Conservation (phyloP, 2,113 vertebrate genomes). For the Hylia prasina region DNA sequence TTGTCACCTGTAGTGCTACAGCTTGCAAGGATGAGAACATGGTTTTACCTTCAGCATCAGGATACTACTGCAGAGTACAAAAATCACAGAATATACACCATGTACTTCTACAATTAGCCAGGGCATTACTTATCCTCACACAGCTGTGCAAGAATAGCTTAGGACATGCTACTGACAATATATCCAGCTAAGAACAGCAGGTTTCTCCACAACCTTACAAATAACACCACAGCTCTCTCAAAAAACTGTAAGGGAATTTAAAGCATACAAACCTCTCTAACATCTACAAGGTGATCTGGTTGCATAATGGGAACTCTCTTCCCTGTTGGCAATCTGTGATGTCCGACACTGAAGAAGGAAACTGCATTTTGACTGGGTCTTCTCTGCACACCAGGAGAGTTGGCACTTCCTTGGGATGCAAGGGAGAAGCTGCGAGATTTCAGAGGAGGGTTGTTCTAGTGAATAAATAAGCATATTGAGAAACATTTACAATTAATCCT, state of each 20-base stretch:
- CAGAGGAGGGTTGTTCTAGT: slow-evolving; percentile 91
- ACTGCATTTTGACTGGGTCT: slow-evolving; percentile 86
- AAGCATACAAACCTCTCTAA: slow-evolving; percentile 85
- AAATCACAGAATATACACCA: not conserved
- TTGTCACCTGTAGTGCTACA: not conserved
- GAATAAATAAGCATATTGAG: slow-evolving; percentile 64
- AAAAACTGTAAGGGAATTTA: not conserved
- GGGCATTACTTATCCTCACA: not conserved
- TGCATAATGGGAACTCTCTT: slow-evolving; percentile 82
- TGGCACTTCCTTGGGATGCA: slow-evolving; percentile 89
- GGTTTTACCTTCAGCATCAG: not conserved
- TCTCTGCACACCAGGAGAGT: slow-evolving; percentile 86
- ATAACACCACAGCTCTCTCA: not conserved
- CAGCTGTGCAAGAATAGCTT: not conserved
- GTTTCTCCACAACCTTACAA: not conserved
- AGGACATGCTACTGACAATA: not conserved
- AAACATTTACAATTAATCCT: slow-evolving; percentile 32
- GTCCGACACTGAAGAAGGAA: slow-evolving; percentile 81
- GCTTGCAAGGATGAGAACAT: not conserved
- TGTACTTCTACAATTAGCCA: not conserved
- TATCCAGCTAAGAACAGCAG: not conserved
- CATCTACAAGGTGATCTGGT: slow-evolving; percentile 92
- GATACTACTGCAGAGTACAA: not conserved
- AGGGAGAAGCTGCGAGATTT: slow-evolving; percentile 94
- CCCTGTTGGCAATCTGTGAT: slow-evolving; percentile 80